Evolutionary conservation across 2,888 invertebrate genomes (phyloP).

Genomic region (Perizoma flavofasciatum): DNA sequence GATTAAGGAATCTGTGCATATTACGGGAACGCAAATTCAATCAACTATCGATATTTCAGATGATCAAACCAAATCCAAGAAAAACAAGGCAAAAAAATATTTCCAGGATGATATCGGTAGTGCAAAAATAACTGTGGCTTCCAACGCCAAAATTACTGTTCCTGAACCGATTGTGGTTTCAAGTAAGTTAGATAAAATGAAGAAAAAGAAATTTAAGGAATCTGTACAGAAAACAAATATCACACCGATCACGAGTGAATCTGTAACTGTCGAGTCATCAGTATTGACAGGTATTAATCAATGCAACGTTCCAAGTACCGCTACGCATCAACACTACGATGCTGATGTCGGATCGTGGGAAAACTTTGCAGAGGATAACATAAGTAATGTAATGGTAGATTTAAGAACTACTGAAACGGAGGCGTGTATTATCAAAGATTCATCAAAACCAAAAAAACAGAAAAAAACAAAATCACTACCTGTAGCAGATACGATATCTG

Average conservation of each 20-base stretch:
- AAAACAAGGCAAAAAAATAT: constrained; percentile 52
- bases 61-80: constrained; percentile 46
- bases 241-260: constrained; percentile 12
- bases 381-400: constrained; percentile 44
- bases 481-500: background rate
- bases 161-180: background rate
- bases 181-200: constrained; percentile 35
- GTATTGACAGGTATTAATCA: constrained; percentile 16
- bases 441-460: constrained; percentile 53
- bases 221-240: constrained; percentile 6
- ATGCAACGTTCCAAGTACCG: constrained; percentile 3
- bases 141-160: background rate
- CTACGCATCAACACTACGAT: constrained; percentile 25
- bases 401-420: constrained; percentile 39
- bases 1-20: constrained; percentile 14
- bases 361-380: constrained; percentile 37
- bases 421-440: constrained; percentile 9
- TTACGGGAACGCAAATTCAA: constrained; percentile 25
- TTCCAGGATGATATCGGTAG: constrained; percentile 26
- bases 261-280: constrained; percentile 39
- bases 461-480: constrained; percentile 51
- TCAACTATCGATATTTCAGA: constrained; percentile 33
- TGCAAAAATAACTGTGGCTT: constrained; percentile 5
- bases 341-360: constrained; percentile 30
- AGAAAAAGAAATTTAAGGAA: constrained; percentile 37